These are phyloP conservation scores for Lates calcarifer DNA, from an alignment of 2,113 vertebrate species.

Conservation along the genomic window DNA sequence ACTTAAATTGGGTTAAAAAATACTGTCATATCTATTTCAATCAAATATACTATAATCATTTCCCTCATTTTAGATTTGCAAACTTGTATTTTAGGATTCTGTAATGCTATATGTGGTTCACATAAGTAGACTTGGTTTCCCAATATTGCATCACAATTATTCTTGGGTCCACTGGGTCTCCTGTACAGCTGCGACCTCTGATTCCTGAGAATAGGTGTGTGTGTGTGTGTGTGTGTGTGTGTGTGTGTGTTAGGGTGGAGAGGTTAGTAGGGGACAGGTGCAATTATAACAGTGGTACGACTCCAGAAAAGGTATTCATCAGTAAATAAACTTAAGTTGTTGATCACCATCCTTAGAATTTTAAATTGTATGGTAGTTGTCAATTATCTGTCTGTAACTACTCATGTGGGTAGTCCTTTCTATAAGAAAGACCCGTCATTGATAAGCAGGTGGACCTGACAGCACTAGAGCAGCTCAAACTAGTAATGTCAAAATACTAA, in stretches of 20 bases:
- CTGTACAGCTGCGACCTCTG: slow-evolving; percentile 66
- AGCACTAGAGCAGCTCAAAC: slow-evolving; percentile 5
- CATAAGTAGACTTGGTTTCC: slow-evolving; percentile 58
- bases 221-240: slow-evolving; percentile 32
- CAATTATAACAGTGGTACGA: slow-evolving; percentile 22
- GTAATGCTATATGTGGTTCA: background rate
- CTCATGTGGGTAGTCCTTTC: background rate
- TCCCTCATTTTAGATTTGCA: background rate
- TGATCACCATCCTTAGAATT: background rate
- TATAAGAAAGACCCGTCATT: background rate
- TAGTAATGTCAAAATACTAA: slow-evolving; percentile 12
- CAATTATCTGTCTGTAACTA: background rate
- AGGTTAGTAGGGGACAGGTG: slow-evolving; percentile 51
- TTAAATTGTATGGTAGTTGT: background rate
- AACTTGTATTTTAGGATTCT: background rate
- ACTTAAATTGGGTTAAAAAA: background rate
- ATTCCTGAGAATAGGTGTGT: slow-evolving; percentile 75
- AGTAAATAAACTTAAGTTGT: slow-evolving; percentile 7
- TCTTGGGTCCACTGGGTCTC: slow-evolving; percentile 63
- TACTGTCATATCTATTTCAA: background rate
- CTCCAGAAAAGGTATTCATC: background rate
- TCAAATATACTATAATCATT: background rate
- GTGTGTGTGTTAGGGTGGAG: slow-evolving; percentile 2
- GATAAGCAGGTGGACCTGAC: background rate
- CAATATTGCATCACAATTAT: slow-evolving; percentile 79